phyloP scores from a whole-genome alignment of 2,113 vertebrate genomes.

The Perccottus glenii region DNA sequence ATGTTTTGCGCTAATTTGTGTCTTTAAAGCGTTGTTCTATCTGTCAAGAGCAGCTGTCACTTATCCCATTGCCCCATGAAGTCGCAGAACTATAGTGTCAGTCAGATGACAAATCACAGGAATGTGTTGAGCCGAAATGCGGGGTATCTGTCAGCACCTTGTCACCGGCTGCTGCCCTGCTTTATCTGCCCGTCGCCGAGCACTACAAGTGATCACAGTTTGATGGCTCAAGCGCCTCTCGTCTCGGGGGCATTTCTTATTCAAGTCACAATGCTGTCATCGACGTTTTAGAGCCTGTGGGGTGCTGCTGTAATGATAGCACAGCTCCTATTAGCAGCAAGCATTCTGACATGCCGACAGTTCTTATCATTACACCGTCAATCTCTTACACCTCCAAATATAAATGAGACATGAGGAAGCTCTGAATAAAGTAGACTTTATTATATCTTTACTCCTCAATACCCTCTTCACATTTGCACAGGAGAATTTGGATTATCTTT shows the following conservation, averaged over 20 bases:
- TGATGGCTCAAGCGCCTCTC: constrained; percentile 66
- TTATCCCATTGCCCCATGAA: constrained; percentile 43
- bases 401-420: constrained; percentile 24
- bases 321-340: constrained; percentile 58
- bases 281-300: constrained; percentile 42
- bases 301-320: constrained; percentile 43
- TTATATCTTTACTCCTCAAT: constrained; percentile 2
- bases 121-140: constrained; percentile 28
- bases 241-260: constrained; percentile 68
- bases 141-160: constrained; percentile 62
- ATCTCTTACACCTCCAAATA: constrained; percentile 41
- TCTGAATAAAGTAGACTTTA: constrained; percentile 14
- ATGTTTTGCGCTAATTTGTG: constrained; percentile 5
- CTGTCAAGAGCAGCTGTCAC: constrained; percentile 33
- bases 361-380: constrained; percentile 51
- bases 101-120: constrained; percentile 64
- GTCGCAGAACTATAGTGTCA: constrained; percentile 45
- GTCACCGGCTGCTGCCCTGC: constrained; percentile 47
- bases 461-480: not conserved
- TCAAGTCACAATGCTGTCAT: constrained; percentile 71
- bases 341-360: constrained; percentile 48
- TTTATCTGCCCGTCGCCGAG: constrained; percentile 64
- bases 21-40: constrained; percentile 11
- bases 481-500: not conserved
- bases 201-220: constrained; percentile 72